Conservation (phyloP, 2,797 vertebrate species). For the Lophura swinhoii region DNA sequence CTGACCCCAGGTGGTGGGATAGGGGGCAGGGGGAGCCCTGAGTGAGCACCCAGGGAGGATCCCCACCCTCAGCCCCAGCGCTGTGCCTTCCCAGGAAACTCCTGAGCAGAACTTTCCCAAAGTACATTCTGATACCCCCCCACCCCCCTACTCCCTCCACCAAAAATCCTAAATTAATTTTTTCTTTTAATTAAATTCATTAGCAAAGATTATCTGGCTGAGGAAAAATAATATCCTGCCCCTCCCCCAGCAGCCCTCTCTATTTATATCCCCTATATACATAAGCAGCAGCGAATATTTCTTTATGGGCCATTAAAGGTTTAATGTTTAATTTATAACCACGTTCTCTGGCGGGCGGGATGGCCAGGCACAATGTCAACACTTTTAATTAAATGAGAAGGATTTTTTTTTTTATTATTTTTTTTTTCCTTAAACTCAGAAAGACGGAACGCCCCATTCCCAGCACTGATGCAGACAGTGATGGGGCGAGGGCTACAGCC, state of each 20-base stretch:
- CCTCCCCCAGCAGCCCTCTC: constrained; percentile 62
- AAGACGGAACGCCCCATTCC: constrained; percentile 42
- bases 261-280: constrained; percentile 73
- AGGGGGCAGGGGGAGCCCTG: no score
- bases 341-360: constrained; percentile 75
- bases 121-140: background rate
- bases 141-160: background rate
- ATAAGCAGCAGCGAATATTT: constrained; percentile 76
- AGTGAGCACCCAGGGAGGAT: no score
- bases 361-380: constrained; percentile 81
- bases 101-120: background rate
- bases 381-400: constrained; percentile 81
- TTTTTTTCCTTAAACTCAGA: constrained; percentile 30
- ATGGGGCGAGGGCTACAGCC: background rate
- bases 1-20: background rate
- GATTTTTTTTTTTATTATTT: constrained; percentile 31
- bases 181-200: constrained; percentile 80
- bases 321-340: constrained; percentile 83
- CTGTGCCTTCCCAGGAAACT: background rate
- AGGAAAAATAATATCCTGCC: constrained; percentile 67
- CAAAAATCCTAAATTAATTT: constrained; percentile 73
- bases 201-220: constrained; percentile 77
- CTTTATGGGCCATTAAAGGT: constrained; percentile 83
- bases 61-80: background rate
- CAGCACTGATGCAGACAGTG: background rate